These are phyloP conservation scores for Scaptomyza polygonia DNA, from an alignment of 2,888 invertebrate genomes.

Conservation along the genomic window DNA sequence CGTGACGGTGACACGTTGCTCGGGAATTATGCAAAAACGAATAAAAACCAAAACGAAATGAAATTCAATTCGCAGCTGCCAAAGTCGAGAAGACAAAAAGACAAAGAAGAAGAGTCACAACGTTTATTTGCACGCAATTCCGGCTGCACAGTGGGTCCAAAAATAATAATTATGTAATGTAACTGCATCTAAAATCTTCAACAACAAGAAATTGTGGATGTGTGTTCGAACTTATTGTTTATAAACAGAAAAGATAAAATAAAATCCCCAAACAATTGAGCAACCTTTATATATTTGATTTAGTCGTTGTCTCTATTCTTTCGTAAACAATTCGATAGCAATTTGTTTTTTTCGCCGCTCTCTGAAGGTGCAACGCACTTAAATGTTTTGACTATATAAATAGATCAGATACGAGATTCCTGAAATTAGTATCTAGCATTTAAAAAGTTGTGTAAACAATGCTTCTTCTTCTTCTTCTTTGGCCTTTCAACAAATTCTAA, in stretches of 20 bases:
- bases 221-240: conserved; percentile 17
- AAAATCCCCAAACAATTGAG: conserved; percentile 1
- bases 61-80: conserved; percentile 64
- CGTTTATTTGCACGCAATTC: conserved; percentile 23
- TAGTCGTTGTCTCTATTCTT: conserved; percentile 5
- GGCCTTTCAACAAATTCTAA: too few relatives aligned
- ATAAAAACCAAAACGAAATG: conserved; percentile 6
- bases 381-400: too few relatives aligned
- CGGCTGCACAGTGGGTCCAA: conserved; percentile 46
- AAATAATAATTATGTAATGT: too few relatives aligned
- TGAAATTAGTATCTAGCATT: too few relatives aligned
- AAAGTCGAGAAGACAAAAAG: conserved; percentile 11
- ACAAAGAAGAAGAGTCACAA: neutral
- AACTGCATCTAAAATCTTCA: neutral
- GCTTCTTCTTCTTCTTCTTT: too few relatives aligned
- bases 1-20: conserved; percentile 74
- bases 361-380: conserved; percentile 4
- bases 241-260: conserved; percentile 24
- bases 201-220: conserved; percentile 9
- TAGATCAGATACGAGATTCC: too few relatives aligned
- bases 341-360: conserved; percentile 28
- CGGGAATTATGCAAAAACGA: conserved; percentile 69
- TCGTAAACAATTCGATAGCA: conserved; percentile 33
- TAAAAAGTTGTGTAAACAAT: too few relatives aligned
- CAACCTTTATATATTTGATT: conserved; percentile 18